Conservation (phyloP, 64 coral and sea anemone genomes). For the Orbicella faveolata region DNA sequence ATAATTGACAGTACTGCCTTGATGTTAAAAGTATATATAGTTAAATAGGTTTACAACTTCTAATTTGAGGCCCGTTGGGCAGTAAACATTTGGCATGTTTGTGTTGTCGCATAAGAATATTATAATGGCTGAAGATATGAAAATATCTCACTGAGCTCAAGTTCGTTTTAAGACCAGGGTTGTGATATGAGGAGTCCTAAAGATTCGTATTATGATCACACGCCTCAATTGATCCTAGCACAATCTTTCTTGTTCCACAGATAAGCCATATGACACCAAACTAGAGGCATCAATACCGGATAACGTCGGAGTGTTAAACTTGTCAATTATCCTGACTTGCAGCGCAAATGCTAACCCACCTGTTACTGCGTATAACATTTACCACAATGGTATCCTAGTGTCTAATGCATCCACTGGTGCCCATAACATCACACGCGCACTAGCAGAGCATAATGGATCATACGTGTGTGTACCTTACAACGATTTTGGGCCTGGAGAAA, state of each 20-base stretch:
- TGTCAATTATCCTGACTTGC: conserved; percentile 36
- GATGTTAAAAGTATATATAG: too few species aligned
- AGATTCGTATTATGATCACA: background rate
- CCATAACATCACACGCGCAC: conserved; percentile 27
- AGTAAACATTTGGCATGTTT: too few species aligned
- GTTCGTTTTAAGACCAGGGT: too few species aligned
- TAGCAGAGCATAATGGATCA: conserved; percentile 4
- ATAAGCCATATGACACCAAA: conserved; percentile 56
- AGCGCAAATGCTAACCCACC: conserved; percentile 53
- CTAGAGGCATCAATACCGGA: conserved; percentile 28
- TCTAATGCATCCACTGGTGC: conserved; percentile 15
- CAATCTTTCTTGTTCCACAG: background rate
- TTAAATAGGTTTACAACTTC: too few species aligned
- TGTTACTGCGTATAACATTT: conserved; percentile 40
- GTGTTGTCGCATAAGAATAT: too few species aligned
- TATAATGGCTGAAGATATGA: too few species aligned
- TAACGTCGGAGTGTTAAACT: conserved; percentile 23
- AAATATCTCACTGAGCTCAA: too few species aligned
- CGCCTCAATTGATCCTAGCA: background rate
- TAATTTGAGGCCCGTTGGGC: too few species aligned
- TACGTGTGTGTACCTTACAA: conserved; percentile 57
- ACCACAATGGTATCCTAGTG: conserved; percentile 28
- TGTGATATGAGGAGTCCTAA: too few species aligned
- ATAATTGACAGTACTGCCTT: too few species aligned
- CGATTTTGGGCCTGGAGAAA: conserved; percentile 27